These are phyloP conservation scores for Nyleta sp. DNA, from an alignment of 2,888 invertebrate species.

Conservation along the genomic window DNA sequence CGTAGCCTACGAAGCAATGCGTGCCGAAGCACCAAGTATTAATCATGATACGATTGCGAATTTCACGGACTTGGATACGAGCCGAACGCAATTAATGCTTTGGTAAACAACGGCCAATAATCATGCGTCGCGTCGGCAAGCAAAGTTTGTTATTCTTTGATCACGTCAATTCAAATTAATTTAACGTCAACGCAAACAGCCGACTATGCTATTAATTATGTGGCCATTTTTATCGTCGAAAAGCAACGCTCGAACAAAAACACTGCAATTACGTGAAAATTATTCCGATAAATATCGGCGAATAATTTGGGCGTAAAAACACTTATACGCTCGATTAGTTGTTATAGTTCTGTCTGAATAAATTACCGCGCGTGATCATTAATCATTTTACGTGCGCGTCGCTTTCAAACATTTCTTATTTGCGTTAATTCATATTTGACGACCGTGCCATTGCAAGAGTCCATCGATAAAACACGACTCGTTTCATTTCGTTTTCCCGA, in stretches of 20 bases:
- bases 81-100: constrained; percentile 40
- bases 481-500: too few species aligned
- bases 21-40: constrained; percentile 41
- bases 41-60: constrained; percentile 49
- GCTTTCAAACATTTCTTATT: constrained; percentile 22
- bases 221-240: constrained; percentile 14
- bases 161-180: constrained; percentile 26
- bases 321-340: constrained; percentile 19
- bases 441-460: constrained; percentile 14
- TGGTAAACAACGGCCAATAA: constrained; percentile 40
- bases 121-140: constrained; percentile 26
- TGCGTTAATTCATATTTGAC: constrained; percentile 21
- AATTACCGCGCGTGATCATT: constrained; percentile 33
- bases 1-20: constrained; percentile 38
- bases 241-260: constrained; percentile 8
- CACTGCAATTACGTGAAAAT: constrained; percentile 26
- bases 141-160: constrained; percentile 36
- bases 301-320: constrained; percentile 32
- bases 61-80: constrained; percentile 32
- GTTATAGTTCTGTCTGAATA: constrained; percentile 31
- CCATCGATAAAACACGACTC: too few species aligned
- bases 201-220: constrained; percentile 31
- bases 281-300: constrained; percentile 24
- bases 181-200: constrained; percentile 16
- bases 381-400: constrained; percentile 35